Percentiles rank a stretch among this genome's conserved stretches.
phyloP scores from a whole-genome alignment of 2,113 vertebrate genomes.

The Charina bottae region DNA sequence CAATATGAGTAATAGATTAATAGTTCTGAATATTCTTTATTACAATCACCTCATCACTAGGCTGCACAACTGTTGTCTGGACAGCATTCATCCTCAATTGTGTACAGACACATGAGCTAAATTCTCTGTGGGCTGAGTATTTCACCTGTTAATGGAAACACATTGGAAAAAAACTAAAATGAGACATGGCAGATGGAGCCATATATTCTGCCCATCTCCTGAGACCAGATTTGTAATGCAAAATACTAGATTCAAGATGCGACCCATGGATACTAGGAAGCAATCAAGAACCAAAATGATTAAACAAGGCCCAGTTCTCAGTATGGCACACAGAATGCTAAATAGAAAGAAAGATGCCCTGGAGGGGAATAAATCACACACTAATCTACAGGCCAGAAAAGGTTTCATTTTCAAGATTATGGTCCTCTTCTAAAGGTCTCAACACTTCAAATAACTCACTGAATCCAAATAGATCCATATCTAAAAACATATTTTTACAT shows the following conservation, averaged over 20 bases:
- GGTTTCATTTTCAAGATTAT: neutral
- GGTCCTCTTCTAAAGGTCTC: constrained; percentile 40
- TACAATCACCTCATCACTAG: constrained; percentile 7
- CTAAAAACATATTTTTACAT: neutral
- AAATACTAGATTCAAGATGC: constrained; percentile 73
- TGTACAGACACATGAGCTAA: constrained; percentile 50
- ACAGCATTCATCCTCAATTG: constrained; percentile 53
- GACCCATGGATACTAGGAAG: constrained; percentile 72
- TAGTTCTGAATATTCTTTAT: neutral
- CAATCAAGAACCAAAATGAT: constrained; percentile 77
- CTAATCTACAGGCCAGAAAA: neutral
- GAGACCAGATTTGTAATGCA: constrained; percentile 78
- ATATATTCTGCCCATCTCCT: constrained; percentile 68
- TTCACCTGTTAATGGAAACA: constrained; percentile 64
- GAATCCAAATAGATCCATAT: neutral
- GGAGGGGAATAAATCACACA: constrained; percentile 34
- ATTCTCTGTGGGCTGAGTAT: constrained; percentile 40
- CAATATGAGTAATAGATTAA: constrained; percentile 7
- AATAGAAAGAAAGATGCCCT: constrained; percentile 63
- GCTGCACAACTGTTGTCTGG: constrained; percentile 36
- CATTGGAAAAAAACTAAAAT: constrained; percentile 52
- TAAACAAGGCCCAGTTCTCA: constrained; percentile 73
- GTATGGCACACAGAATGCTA: constrained; percentile 57
- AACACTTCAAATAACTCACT: constrained; percentile 20
- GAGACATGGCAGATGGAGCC: constrained; percentile 74